Evolutionary conservation across 2,113 vertebrate species (phyloP).

Genomic region (Thryonomys swinderianus): DNA sequence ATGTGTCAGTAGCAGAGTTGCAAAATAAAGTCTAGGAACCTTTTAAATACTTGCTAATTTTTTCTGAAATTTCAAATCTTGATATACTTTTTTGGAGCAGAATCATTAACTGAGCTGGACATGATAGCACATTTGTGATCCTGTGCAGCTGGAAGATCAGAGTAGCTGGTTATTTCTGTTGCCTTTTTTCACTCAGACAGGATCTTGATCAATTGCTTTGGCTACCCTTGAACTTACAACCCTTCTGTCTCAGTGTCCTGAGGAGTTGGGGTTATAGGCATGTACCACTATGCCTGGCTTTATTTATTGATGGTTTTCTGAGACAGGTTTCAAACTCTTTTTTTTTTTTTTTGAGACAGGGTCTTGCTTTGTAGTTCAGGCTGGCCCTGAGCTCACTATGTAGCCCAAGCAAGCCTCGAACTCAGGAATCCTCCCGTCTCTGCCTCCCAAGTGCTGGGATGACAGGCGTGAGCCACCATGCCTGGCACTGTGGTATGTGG

Average conservation of each 20-base stretch:
- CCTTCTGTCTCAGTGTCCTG: not conserved
- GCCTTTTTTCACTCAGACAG: not conserved
- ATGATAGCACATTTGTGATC: not conserved
- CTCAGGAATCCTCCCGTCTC: no score
- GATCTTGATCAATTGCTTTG: not conserved
- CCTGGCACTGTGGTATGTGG: no score
- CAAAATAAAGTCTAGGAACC: not conserved
- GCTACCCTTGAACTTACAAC: not conserved
- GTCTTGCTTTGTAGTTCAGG: no score
- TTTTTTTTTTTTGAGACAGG: no score
- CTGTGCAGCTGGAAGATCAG: not conserved
- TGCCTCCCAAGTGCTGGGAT: no score
- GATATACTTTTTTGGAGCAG: conserved; percentile 21
- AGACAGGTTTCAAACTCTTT: not conserved
- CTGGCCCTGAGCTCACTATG: no score
- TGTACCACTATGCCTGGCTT: not conserved
- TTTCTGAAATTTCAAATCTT: conserved; percentile 31
- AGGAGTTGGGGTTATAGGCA: not conserved
- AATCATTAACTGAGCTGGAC: not conserved
- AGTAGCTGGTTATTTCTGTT: not conserved
- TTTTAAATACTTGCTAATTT: not conserved
- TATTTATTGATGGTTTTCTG: not conserved
- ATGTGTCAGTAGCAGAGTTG: not conserved
- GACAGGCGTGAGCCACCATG: no score
- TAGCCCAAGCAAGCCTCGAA: no score